Base-by-base conservation (phyloP, 2,888 invertebrate genomes). In the Deroplatys truncata region DNA sequence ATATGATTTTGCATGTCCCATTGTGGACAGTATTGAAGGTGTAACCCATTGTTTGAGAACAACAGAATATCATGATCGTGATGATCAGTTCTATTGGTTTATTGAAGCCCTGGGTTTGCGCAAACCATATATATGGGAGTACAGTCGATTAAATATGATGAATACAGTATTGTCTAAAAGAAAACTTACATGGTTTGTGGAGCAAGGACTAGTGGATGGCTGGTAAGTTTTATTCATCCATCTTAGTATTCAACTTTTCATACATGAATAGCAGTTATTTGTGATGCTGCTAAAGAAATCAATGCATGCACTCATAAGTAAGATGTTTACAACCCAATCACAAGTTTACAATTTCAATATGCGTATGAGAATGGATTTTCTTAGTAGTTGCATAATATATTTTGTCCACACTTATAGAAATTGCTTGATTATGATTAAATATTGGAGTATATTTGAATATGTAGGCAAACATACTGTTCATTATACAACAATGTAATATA, bases 1-100 rank as follows among this genome's bases (percentile, higher is more conserved):
- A 0, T 99, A 99, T 93, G 99, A 99, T 94, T 99, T 99, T 94
- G 99, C 99, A 0, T 99, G 99, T 93, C 99, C 99, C 0, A 99
- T 99, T 92, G 99, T 99, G 88, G 99, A 99, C 94, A 97, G 98
- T 28, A 95, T 99, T 88, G 99, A 99, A 94, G 97, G 98, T 89
- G 99, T 99, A 28, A 99, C 99, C 0, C 99, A 99, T 93, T 98
- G 99, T 0, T 94, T 99, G 88, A 95, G 99, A 87, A 99, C 99
- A 0, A 99, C 98, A 94, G 99, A 99, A 94, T 99, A 99, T 93
- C 98, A 98, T 92, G 99, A 99, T 93, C 95, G 99, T 43, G 99
- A 99, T 93, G 97, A 97, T 82, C 99, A 99, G 94, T 99, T 98
- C 94, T 98, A 97, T 94, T 99, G 99, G 99, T 97, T 98, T 92